phyloP scores from a whole-genome alignment of 2,113 vertebrate species.

The Lichenostomus cassidix region DNA sequence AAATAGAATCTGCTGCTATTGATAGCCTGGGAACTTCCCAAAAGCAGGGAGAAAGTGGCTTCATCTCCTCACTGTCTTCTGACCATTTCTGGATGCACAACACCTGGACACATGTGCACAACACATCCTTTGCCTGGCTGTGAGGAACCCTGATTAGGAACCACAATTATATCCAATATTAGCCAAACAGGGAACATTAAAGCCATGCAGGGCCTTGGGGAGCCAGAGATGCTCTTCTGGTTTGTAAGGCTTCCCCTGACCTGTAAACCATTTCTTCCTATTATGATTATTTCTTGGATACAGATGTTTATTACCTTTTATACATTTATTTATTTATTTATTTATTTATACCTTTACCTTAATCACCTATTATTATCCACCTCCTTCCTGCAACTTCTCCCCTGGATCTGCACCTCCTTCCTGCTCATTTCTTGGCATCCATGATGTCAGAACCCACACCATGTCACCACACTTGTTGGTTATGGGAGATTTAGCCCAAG shows the following conservation, averaged over 20 bases:
- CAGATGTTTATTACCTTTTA: neutral
- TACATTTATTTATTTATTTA: too few species aligned
- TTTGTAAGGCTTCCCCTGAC: neutral
- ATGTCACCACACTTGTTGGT: neutral
- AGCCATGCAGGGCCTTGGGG: neutral
- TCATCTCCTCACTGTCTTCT: neutral
- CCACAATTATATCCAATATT: too few species aligned
- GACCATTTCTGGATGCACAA: neutral
- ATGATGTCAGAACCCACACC: neutral
- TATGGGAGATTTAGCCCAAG: neutral
- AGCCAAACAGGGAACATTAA: neutral
- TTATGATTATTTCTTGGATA: rapidly evolving
- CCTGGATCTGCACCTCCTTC: neutral
- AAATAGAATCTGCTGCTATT: neutral
- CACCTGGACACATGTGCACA: too few species aligned
- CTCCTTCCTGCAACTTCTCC: neutral
- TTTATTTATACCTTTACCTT: too few species aligned
- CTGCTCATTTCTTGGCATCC: neutral
- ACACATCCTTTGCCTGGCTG: neutral
- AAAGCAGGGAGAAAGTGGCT: neutral
- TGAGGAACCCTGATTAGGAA: rapidly evolving
- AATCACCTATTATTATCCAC: too few species aligned
- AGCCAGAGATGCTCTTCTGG: neutral
- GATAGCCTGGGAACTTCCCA: neutral
- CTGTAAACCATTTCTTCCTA: neutral